Percentiles rank a stretch among this genome's conserved stretches.
phyloP scores from a whole-genome alignment of 2,888 invertebrate species.

The Hydrotaea cyrtoneurina region DNA sequence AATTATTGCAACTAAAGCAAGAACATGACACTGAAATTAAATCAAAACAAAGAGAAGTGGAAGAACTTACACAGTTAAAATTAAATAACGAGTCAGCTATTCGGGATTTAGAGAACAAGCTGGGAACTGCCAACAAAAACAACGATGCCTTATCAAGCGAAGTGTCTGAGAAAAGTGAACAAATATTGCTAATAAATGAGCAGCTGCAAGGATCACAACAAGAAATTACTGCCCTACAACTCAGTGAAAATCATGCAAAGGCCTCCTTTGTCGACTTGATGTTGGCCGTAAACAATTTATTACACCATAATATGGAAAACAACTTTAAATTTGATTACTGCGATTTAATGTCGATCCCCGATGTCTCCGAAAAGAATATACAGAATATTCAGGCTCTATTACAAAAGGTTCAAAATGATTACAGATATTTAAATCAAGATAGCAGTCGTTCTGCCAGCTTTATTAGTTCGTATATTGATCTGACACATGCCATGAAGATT shows the following conservation, averaged over 20 bases:
- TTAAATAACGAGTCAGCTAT: slow-evolving; percentile 34
- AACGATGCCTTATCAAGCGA: neutral
- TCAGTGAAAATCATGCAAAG: slow-evolving; percentile 70
- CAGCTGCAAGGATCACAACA: slow-evolving; percentile 68
- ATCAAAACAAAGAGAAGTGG: slow-evolving; percentile 18
- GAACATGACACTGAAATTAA: slow-evolving; percentile 27
- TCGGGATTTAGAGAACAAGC: slow-evolving; percentile 83
- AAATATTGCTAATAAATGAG: neutral
- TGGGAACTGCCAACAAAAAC: slow-evolving; percentile 66
- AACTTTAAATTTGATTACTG: slow-evolving; percentile 50
- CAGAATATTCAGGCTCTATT: slow-evolving; percentile 75
- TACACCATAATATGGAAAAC: slow-evolving; percentile 38
- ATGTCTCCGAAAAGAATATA: slow-evolving; percentile 33
- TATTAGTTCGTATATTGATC: slow-evolving; percentile 41
- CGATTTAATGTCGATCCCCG: slow-evolving; percentile 30
- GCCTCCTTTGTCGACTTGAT: neutral
- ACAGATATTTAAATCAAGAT: slow-evolving; percentile 11
- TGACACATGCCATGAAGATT: slow-evolving; percentile 70
- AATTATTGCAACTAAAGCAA: neutral
- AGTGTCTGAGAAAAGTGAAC: neutral
- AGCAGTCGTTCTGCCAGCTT: neutral
- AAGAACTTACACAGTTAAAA: slow-evolving; percentile 24
- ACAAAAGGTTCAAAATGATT: slow-evolving; percentile 26
- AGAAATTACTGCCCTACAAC: slow-evolving; percentile 72
- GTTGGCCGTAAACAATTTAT: slow-evolving; percentile 23